A percentile compares a stretch with the other conserved stretches of the same genome.
Conservation (phyloP, 2,113 vertebrate species). For the Rhipidura dahli region DNA sequence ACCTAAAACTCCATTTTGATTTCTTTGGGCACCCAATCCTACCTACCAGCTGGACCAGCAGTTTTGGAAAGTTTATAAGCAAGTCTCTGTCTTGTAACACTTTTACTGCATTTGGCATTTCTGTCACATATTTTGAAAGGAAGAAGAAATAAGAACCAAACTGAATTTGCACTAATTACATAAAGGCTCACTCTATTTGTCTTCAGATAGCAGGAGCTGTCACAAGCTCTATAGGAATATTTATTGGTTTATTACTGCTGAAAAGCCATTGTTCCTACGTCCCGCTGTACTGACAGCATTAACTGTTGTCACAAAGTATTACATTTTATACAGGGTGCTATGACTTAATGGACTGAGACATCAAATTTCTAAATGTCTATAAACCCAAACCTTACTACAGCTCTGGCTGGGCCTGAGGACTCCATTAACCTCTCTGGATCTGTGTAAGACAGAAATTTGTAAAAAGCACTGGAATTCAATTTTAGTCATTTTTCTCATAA, state of each 20-base stretch:
- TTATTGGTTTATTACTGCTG: constrained; percentile 53
- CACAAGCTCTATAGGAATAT: constrained; percentile 34
- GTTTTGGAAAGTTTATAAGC: neutral
- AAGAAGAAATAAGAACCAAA: constrained; percentile 17
- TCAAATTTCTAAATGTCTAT: neutral
- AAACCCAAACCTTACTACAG: neutral
- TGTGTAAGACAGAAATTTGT: neutral
- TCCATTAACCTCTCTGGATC: neutral
- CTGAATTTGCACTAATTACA: constrained; percentile 23
- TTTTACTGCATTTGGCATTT: constrained; percentile 27
- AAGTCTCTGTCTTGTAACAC: neutral
- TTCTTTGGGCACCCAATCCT: neutral
- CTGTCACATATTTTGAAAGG: constrained; percentile 30
- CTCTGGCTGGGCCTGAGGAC: neutral
- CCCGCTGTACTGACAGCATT: neutral
- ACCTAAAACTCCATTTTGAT: neutral
- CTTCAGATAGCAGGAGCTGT: constrained; percentile 43
- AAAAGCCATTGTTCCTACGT: neutral
- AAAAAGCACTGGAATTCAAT: neutral
- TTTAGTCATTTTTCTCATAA: neutral
- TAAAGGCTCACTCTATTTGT: constrained; percentile 38
- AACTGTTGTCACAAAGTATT: constrained; percentile 29
- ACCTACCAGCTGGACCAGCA: neutral
- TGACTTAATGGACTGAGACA: neutral
- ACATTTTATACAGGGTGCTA: neutral